Base-by-base conservation (phyloP, 2,888 invertebrate genomes). In the Phrixothrix hirtus region DNA sequence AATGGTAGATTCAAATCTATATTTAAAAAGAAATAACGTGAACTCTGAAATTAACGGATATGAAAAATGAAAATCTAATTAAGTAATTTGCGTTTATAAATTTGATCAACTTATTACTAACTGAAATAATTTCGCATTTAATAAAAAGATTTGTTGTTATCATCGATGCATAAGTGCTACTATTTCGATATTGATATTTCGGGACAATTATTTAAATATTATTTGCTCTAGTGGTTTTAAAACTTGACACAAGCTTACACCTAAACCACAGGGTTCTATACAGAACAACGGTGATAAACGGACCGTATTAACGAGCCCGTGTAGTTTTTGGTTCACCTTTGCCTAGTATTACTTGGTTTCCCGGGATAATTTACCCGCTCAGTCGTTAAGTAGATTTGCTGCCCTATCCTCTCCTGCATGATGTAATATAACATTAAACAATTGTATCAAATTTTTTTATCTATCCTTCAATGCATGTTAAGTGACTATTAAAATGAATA, bases 401-500 rank as follows among this genome's bases (percentile, higher is more conserved):
- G 61, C 58, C 63, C 60, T 61, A 54, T 54, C 60, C 60, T 61
- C 45, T 60, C 50, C 50, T 61, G 61, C 61, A 59, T 60, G 59
- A 54, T 58, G 48, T 57, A 51, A 44, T 49, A 42, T 53, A 42
- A 44, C 32, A 50, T 36, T 49, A 38, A 44, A 44, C 45, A 37
- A 45, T 57, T 55, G 48, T 46, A 36, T 45, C 48, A 38, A 53
- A 48, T 57, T 53, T 49, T 49, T 44, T 49, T 38, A 49, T 46
- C 46, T 55, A 51, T 59, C 45, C 38, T 46, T 52, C 51, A 58
- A 59, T 65, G 65, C 65, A 65, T 65, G 64, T 57, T 46, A 61
- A 55, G 60, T 61, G 66, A 61, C 65, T 62, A 63, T 72, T 72
- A 72, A 72, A 72, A 73, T 73, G 72, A 73, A 73, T 73, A 73